Percentiles rank a stretch among this genome's conserved stretches.
These are phyloP conservation scores for Ctenosaura bakeri DNA, from an alignment of 2,797 vertebrate species.

Conservation along the genomic window DNA sequence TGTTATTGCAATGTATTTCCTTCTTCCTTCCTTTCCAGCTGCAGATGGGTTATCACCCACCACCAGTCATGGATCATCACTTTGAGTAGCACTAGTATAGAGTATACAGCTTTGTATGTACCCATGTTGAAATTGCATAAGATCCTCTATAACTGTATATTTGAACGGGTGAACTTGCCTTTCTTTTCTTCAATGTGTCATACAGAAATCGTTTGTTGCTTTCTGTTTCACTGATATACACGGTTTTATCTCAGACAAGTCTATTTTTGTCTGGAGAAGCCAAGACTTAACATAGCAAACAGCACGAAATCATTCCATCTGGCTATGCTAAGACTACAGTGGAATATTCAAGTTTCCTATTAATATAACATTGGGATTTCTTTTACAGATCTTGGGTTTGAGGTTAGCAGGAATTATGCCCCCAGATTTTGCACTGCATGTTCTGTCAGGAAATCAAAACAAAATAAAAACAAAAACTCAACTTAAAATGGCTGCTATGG, in stretches of 20 bases:
- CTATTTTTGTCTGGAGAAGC: not conserved
- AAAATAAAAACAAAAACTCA: too few relatives aligned
- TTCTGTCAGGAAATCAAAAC: not conserved
- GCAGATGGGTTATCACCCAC: too few relatives aligned
- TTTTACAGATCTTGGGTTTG: not conserved
- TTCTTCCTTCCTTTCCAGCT: too few relatives aligned
- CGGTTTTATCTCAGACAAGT: not conserved
- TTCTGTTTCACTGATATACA: not conserved
- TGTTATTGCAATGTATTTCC: too few relatives aligned
- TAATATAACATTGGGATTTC: too few relatives aligned
- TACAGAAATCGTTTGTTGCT: not conserved
- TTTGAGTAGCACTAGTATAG: too few relatives aligned
- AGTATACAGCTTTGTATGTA: too few relatives aligned
- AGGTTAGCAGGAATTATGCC: not conserved
- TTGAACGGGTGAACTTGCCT: not conserved
- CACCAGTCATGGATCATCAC: too few relatives aligned
- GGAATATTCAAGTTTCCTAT: not conserved
- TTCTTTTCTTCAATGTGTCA: not conserved
- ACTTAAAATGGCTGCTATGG: not conserved
- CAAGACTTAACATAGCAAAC: not conserved
- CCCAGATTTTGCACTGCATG: not conserved
- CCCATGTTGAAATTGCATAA: not conserved
- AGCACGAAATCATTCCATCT: not conserved
- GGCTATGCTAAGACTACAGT: not conserved
- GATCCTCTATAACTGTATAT: not conserved